phyloP scores from a whole-genome alignment of 2,113 vertebrate species.

The Octodon degus region DNA sequence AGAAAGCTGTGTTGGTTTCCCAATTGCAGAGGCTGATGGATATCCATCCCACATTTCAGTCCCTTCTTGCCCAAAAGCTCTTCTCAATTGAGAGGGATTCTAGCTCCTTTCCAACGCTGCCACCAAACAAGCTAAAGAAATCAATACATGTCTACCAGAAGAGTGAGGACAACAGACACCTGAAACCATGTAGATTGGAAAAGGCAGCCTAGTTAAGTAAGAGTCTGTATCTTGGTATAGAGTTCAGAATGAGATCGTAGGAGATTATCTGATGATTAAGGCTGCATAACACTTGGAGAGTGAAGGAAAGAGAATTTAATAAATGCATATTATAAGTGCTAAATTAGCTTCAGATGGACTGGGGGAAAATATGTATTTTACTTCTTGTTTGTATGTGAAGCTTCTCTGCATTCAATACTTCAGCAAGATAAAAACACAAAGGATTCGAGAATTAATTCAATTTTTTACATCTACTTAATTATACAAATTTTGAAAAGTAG shows the following conservation, averaged over 20 bases:
- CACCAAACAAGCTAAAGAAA: neutral
- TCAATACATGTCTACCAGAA: neutral
- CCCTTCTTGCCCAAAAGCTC: neutral
- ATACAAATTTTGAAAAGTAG: constrained; percentile 42
- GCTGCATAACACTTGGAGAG: neutral
- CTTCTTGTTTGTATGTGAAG: neutral
- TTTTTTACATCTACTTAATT: constrained; percentile 43
- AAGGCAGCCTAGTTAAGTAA: neutral
- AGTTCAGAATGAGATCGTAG: neutral
- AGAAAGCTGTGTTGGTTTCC: neutral
- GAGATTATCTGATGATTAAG: neutral
- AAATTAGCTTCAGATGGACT: neutral
- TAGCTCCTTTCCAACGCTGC: neutral
- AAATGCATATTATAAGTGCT: neutral
- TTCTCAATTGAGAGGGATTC: neutral
- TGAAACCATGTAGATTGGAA: neutral
- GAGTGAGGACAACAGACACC: neutral
- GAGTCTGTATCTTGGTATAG: neutral
- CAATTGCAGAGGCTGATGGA: neutral
- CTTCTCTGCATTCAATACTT: constrained; percentile 29
- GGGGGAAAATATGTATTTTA: neutral
- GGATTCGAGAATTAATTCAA: constrained; percentile 5
- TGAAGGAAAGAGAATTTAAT: neutral
- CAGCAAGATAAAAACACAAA: constrained; percentile 12
- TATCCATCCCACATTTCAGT: neutral